These are phyloP conservation scores for Sitta carolinensis DNA, from an alignment of 2,797 vertebrate genomes.

Conservation along the genomic window DNA sequence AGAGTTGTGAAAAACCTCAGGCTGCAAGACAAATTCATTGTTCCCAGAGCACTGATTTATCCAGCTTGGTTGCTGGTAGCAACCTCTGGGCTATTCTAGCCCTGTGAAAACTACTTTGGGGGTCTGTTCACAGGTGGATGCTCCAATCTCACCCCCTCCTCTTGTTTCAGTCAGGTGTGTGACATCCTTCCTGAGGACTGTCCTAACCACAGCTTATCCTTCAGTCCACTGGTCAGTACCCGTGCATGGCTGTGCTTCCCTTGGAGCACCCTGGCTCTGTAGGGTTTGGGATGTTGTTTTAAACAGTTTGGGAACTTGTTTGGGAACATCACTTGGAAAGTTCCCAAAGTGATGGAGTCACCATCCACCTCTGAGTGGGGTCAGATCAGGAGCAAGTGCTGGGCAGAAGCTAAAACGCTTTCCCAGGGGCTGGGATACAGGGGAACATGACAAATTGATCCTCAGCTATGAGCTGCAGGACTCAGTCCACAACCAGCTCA, in stretches of 20 bases:
- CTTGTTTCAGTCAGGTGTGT: not conserved
- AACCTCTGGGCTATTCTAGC: not conserved
- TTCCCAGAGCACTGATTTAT: not conserved
- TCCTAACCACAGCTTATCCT: not conserved
- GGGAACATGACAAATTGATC: not conserved
- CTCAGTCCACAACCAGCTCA: not conserved
- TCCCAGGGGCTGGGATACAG: not conserved
- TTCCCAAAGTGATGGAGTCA: not conserved
- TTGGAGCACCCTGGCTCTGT: not conserved
- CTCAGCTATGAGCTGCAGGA: not conserved
- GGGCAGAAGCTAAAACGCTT: not conserved
- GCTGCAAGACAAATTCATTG: not conserved
- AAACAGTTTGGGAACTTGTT: not conserved
- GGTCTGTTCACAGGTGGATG: not conserved
- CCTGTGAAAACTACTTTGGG: not conserved
- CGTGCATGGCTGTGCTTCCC: not conserved
- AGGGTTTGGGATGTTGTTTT: not conserved
- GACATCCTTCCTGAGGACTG: not conserved
- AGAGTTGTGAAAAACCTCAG: not conserved
- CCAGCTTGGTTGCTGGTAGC: not conserved
- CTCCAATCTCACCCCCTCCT: not conserved
- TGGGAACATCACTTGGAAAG: too few species aligned
- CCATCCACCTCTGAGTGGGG: not conserved
- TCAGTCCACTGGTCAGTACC: not conserved
- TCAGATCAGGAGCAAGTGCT: not conserved